Evolutionary conservation across 1,140 invertebrate genomes (phyloP).

Genomic region (Listronotus oregonensis): DNA sequence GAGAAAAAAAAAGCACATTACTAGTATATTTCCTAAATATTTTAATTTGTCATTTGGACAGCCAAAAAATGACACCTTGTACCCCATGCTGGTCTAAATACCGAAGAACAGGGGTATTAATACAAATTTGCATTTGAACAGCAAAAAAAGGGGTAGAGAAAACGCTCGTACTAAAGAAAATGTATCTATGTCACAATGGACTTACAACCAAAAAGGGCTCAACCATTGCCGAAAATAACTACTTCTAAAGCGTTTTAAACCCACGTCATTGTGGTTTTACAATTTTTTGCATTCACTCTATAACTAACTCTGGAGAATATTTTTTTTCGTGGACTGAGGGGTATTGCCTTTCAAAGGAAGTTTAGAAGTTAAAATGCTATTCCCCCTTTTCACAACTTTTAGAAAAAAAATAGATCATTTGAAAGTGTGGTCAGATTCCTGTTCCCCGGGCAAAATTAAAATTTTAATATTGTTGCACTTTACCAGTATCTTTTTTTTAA

Average conservation of each 20-base stretch:
- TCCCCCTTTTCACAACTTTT: background rate
- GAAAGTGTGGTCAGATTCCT: slow-evolving; percentile 37
- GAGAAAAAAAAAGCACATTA: slow-evolving; percentile 36
- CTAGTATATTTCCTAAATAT: slow-evolving; percentile 24
- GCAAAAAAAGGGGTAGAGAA: slow-evolving; percentile 17
- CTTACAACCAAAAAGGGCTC: too few species aligned
- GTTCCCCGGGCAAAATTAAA: slow-evolving; percentile 40
- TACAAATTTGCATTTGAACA: slow-evolving; percentile 28
- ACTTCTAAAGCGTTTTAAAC: slow-evolving; percentile 45
- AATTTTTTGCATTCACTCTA: slow-evolving; percentile 37
- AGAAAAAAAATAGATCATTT: background rate
- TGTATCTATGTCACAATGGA: too few species aligned
- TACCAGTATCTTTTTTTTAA: slow-evolving; percentile 35
- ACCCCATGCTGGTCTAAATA: slow-evolving; percentile 32
- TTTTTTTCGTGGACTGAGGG: slow-evolving; percentile 37
- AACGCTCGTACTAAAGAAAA: slow-evolving; percentile 24
- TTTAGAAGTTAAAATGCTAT: slow-evolving; percentile 28
- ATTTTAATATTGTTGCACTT: slow-evolving; percentile 35
- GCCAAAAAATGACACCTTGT: slow-evolving; percentile 44
- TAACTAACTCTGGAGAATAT: slow-evolving; percentile 2
- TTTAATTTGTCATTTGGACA: slow-evolving; percentile 42
- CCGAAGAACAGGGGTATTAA: slow-evolving; percentile 35
- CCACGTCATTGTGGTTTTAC: slow-evolving; percentile 43
- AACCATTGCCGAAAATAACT: slow-evolving; percentile 37
- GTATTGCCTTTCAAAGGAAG: slow-evolving; percentile 32